These are phyloP conservation scores for Arion vulgaris DNA, from an alignment of 1,140 invertebrate species.

Conservation along the genomic window DNA sequence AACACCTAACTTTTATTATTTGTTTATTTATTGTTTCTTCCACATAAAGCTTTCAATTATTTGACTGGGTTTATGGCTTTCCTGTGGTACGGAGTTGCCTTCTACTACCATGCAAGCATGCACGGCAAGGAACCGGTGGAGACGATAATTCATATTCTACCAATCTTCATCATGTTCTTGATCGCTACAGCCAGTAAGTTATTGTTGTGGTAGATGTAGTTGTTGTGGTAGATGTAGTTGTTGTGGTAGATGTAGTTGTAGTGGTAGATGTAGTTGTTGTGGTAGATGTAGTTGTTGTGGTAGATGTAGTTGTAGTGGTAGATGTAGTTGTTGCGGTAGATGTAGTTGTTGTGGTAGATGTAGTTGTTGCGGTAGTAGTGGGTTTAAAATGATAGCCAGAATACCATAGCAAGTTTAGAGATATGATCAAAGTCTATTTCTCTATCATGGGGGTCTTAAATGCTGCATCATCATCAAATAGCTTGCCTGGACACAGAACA, in stretches of 20 bases:
- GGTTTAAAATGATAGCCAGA: neutral
- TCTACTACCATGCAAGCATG: conserved; percentile 50
- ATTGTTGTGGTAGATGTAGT: neutral
- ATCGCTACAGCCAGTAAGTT: conserved; percentile 25
- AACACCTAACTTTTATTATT: too few relatives aligned
- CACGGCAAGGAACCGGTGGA: conserved; percentile 50
- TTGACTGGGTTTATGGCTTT: conserved; percentile 44
- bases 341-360: too few relatives aligned
- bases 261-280: neutral
- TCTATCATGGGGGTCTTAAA: too few relatives aligned
- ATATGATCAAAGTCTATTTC: too few relatives aligned
- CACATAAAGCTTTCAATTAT: conserved; percentile 32
- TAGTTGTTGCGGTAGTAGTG: too few relatives aligned
- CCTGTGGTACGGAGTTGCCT: conserved; percentile 49
- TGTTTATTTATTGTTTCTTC: too few relatives aligned
- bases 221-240: neutral
- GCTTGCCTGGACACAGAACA: too few relatives aligned
- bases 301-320: too few relatives aligned
- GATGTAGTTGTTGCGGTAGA: too few relatives aligned
- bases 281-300: neutral
- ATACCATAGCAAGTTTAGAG: too few relatives aligned
- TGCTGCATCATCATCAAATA: too few relatives aligned
- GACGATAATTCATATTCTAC: conserved; percentile 42
- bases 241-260: neutral
- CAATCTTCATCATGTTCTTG: conserved; percentile 42